Base-by-base conservation (phyloP, 2,797 vertebrate genomes). In the Leptatherina wallacei region DNA sequence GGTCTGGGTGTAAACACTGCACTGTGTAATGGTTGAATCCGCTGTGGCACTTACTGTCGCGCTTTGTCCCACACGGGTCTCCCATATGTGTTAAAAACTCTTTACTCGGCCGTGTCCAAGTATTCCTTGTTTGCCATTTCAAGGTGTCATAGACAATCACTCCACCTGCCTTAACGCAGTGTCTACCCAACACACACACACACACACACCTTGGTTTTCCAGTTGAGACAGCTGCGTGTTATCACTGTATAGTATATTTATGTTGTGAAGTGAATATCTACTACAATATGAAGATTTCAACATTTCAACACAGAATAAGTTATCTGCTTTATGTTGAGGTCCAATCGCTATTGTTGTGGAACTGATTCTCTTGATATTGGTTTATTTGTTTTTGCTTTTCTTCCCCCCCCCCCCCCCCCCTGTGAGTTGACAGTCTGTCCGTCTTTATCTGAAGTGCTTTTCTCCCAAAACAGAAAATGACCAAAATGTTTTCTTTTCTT, bases 161-260 rank as follows among this genome's bases (percentile, higher is more conserved):
- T 91, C 87, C 78, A 16, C 84, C 85, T 87, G 91, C 93, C 90
- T 92, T 92, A 92, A 92, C 63, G 73, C 40, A 75, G 77, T 52
- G 63, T 82, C 71, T 82, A 78, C 58, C 82, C 71, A 49, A 82
- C 36, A 70, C 63, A 59, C 65, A 71, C 47, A 69, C 66, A 76
- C 29, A 82, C 59, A 59, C 35, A 71, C 67, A 65, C 71, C 32
- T 62, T 71, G 55, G 40, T 78, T 85, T 87, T 77, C 51, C 61
- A 59, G 52, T 69, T 72, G 60, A 81, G 68, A 75, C 69, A 72
- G 72, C 63, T 73, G 62, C 80, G 82, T 84, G 74, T 77, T 30
- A 57, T 74, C 75, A 77, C 73, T 93, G 91, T 93, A 93, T 84
- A 92, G 90, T 84, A 79, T 91, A 91, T 92, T 91, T 93, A 93